Conservation (phyloP, 64 coral and sea anemone genomes). For the Acropora tenuis region DNA sequence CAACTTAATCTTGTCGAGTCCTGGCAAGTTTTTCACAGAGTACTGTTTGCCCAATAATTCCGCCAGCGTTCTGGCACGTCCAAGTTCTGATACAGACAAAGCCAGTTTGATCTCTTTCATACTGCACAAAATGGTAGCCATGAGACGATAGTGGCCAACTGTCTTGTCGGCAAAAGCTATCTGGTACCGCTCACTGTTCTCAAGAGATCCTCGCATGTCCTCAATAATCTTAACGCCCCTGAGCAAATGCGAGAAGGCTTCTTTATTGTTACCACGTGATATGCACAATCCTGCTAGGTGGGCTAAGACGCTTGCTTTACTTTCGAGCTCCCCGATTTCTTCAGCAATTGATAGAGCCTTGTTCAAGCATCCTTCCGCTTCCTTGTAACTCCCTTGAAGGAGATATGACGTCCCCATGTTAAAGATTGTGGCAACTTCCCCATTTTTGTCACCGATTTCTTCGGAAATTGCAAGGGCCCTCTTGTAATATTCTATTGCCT, state of each 20-base stretch:
- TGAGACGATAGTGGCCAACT: not conserved
- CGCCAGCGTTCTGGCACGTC: not conserved
- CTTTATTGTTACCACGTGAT: not conserved
- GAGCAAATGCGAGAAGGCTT: not conserved
- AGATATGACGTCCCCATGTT: not conserved
- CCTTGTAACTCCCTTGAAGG: not conserved
- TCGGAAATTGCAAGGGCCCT: not conserved
- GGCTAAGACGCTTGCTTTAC: not conserved
- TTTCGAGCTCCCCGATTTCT: conserved; percentile 6
- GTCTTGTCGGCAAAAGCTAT: not conserved
- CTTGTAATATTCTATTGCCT: conserved; percentile 24
- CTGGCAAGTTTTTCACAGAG: not conserved
- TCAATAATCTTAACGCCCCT: not conserved
- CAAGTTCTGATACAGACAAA: not conserved
- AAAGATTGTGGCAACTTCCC: conserved; percentile 5
- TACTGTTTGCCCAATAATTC: not conserved
- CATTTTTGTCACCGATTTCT: conserved; percentile 20
- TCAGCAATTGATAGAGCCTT: conserved; percentile 10
- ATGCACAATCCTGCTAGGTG: not conserved
- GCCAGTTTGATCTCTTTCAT: not conserved
- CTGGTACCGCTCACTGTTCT: not conserved
- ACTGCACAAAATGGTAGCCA: not conserved
- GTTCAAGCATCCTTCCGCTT: conserved; percentile 4
- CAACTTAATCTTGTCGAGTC: too few relatives aligned
- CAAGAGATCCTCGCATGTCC: not conserved